Conservation (phyloP, 2,888 invertebrate species). For the Seira ritae region DNA sequence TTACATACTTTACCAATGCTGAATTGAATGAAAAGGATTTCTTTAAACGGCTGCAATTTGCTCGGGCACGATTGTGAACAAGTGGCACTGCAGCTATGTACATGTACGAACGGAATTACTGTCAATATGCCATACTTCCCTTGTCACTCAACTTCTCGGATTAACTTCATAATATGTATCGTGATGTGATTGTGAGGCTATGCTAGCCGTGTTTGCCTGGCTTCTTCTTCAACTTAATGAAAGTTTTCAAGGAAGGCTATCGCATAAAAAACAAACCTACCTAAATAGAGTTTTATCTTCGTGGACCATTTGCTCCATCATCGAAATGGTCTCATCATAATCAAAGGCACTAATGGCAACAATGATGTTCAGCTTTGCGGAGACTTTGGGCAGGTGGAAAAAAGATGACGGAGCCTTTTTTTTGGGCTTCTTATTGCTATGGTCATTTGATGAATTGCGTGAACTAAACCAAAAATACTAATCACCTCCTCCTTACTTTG, state of each 20-base stretch:
- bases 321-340: not conserved
- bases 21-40: no score
- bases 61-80: no score
- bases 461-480: no score
- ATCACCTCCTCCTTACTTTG: not conserved
- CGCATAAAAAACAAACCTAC: no score
- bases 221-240: not conserved
- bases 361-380: no score
- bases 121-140: not conserved
- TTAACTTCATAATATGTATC: no score
- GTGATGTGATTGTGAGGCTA: no score
- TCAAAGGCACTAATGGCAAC: no score
- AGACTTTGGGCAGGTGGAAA: not conserved
- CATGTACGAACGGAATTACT: not conserved
- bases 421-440: not conserved
- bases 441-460: not conserved
- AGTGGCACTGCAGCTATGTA: no score
- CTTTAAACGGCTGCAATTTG: no score
- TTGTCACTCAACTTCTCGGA: not conserved
- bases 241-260: not conserved
- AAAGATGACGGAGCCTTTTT: not conserved
- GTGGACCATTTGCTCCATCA: not conserved
- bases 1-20: no score
- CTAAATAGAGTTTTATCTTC: not conserved
- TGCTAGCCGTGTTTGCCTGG: no score